Percentiles rank a stretch among this genome's conserved stretches.
phyloP scores from a whole-genome alignment of 1,140 invertebrate genomes.

The Ceratina japonica region DNA sequence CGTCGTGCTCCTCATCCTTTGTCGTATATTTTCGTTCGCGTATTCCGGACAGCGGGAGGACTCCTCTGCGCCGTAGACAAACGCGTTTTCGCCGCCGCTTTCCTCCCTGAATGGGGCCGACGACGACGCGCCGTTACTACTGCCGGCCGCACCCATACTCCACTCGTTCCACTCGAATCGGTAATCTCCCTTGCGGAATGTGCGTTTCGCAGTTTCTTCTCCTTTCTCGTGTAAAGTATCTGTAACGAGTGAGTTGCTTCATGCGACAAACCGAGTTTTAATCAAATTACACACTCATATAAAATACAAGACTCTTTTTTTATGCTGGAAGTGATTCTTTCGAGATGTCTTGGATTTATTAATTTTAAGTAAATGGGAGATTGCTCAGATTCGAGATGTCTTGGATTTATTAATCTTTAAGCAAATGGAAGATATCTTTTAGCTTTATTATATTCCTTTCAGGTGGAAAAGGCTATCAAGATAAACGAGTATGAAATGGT shows the following conservation, averaged over 20 bases:
- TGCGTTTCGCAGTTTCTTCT: background rate
- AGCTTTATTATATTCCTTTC: too few species aligned
- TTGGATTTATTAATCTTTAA: too few species aligned
- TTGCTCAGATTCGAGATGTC: too few species aligned
- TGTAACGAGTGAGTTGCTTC: background rate
- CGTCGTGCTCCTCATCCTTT: slow-evolving; percentile 37
- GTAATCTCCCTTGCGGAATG: background rate
- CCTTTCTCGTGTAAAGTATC: background rate
- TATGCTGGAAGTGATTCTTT: too few species aligned
- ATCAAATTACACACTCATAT: too few species aligned
- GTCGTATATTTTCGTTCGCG: slow-evolving; percentile 52
- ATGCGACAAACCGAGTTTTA: too few species aligned
- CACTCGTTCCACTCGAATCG: slow-evolving; percentile 33
- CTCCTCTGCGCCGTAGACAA: slow-evolving; percentile 27
- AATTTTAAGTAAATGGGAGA: too few species aligned
- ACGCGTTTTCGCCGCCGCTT: slow-evolving; percentile 15
- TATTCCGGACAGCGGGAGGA: slow-evolving; percentile 24
- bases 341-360: too few species aligned
- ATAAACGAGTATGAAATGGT: background rate
- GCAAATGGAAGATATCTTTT: too few species aligned
- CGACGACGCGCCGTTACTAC: slow-evolving; percentile 34
- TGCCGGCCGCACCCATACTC: slow-evolving; percentile 53
- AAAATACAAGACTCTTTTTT: too few species aligned
- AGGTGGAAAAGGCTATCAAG: too few species aligned
- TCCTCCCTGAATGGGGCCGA: slow-evolving; percentile 11